phyloP scores from a whole-genome alignment of 2,797 vertebrate species.

The Argyrosomus regius region DNA sequence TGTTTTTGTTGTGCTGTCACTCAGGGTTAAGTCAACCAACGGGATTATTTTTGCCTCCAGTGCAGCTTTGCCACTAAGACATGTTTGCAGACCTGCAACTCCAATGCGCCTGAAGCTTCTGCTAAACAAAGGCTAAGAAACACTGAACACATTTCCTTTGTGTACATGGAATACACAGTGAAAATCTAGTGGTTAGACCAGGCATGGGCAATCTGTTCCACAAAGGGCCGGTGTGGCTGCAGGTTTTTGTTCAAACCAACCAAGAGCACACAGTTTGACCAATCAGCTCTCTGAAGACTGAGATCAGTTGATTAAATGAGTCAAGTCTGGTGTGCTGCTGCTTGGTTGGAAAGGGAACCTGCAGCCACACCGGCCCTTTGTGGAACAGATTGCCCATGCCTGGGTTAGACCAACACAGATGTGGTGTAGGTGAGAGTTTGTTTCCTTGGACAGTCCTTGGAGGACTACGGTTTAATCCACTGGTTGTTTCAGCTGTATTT shows the following conservation, averaged over 20 bases:
- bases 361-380: no score
- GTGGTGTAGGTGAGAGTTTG: slow-evolving; percentile 16
- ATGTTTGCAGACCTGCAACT: slow-evolving; percentile 1
- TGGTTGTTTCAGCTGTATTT: slow-evolving; percentile 41
- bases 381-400: no score
- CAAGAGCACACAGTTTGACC: no score
- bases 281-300: no score
- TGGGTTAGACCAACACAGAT: not conserved
- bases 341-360: no score
- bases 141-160: slow-evolving; percentile 1
- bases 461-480: slow-evolving; percentile 54
- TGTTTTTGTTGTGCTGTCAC: not conserved
- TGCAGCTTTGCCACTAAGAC: not conserved
- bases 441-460: slow-evolving; percentile 6
- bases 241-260: no score
- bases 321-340: no score
- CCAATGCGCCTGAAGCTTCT: not conserved
- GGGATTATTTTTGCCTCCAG: not conserved
- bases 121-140: not conserved
- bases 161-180: slow-evolving; percentile 10
- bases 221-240: no score
- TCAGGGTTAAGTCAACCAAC: not conserved
- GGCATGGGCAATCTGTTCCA: no score
- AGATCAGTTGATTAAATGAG: no score
- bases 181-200: slow-evolving; percentile 11